phyloP scores from a whole-genome alignment of 2,888 invertebrate species.

The Podotricha telesiphe region DNA sequence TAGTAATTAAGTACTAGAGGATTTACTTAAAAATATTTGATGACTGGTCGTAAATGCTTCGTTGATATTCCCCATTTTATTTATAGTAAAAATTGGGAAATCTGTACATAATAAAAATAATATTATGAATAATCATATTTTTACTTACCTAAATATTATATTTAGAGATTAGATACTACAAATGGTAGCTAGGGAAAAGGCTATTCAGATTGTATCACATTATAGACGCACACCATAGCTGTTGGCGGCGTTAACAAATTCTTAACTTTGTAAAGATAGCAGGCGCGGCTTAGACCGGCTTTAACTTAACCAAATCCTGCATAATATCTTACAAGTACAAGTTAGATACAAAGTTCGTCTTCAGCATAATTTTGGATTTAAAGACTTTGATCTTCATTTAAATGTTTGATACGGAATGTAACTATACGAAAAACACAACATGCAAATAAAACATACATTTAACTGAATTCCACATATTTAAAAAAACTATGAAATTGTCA shows the following conservation, averaged over 20 bases:
- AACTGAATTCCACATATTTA: no score
- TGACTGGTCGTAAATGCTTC: no score
- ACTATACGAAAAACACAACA: no score
- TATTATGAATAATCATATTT: no score
- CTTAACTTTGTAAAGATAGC: conserved; percentile 71
- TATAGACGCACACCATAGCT: conserved; percentile 43
- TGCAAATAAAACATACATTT: no score
- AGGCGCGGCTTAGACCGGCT: conserved; percentile 61
- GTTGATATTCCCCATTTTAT: no score
- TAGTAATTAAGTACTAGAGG: no score
- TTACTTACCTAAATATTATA: not conserved
- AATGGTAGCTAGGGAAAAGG: not conserved
- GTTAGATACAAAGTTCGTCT: conserved; percentile 41
- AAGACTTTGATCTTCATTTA: conserved; percentile 33
- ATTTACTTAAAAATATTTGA: no score
- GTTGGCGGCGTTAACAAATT: conserved; percentile 65
- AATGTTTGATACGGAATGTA: not conserved
- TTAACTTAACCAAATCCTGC: conserved; percentile 54
- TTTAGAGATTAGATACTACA: not conserved
- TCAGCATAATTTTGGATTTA: conserved; percentile 37
- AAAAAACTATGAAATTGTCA: no score
- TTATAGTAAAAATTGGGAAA: no score
- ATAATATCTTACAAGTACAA: conserved; percentile 47
- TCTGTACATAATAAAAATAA: no score
- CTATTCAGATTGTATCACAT: conserved; percentile 13